Evolutionary conservation across 1,140 invertebrate genomes (phyloP).

Genomic region (Hestina assimilis): DNA sequence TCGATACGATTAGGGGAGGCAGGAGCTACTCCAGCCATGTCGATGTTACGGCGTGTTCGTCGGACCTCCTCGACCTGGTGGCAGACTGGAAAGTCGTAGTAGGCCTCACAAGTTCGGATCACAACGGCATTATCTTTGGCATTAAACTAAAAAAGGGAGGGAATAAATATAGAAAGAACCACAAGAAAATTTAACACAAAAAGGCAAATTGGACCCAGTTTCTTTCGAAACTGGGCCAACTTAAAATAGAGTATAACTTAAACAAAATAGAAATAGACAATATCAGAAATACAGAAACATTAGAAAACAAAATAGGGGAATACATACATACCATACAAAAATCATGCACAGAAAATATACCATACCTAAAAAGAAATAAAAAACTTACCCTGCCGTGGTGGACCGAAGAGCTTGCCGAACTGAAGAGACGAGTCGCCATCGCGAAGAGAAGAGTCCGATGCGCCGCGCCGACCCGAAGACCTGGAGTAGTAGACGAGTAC

Average conservation of each 20-base stretch:
- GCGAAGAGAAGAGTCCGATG: background rate
- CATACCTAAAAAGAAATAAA: background rate
- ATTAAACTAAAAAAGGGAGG: constrained; percentile 19
- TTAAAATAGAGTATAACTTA: background rate
- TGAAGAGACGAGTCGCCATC: background rate
- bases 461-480: background rate
- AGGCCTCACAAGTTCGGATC: constrained; percentile 25
- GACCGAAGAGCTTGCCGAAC: background rate
- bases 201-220: too few species aligned
- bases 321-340: constrained; percentile 3
- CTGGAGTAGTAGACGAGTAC: background rate
- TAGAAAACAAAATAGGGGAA: background rate
- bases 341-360: constrained; percentile 7
- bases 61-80: constrained; percentile 7
- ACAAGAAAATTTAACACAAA: too few species aligned
- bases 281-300: background rate
- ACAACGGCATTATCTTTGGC: constrained; percentile 23
- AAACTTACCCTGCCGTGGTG: background rate
- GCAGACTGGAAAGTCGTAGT: constrained; percentile 23
- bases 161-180: constrained; percentile 8
- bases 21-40: constrained; percentile 20
- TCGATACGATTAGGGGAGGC: constrained; percentile 18
- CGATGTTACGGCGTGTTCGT: constrained; percentile 19
- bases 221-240: constrained; percentile 2
- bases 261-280: background rate